A percentile compares a stretch with the other conserved stretches of the same genome.
These are phyloP conservation scores for Seira musarum DNA, from an alignment of 2,888 invertebrate genomes.

Conservation along the genomic window DNA sequence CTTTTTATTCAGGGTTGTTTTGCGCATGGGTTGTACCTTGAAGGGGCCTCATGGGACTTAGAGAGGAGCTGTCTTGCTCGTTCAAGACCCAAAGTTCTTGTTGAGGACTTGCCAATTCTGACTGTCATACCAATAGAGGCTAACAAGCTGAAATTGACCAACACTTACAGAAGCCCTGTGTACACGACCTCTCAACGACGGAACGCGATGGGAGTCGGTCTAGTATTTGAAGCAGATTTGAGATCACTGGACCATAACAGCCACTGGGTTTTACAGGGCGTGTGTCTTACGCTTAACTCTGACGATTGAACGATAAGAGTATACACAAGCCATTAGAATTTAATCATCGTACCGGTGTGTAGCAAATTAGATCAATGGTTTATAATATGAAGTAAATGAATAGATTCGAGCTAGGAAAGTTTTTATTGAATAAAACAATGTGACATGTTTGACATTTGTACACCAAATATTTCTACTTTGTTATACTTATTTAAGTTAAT, in stretches of 20 bases:
- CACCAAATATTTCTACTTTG: too few relatives aligned
- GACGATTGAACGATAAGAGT: conserved; percentile 73
- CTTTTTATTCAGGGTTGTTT: conserved; percentile 80
- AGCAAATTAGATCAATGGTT: too few relatives aligned
- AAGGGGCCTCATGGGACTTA: conserved; percentile 90
- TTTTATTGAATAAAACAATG: too few relatives aligned
- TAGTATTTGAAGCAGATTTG: conserved; percentile 92
- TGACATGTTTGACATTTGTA: too few relatives aligned
- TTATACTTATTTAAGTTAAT: too few relatives aligned
- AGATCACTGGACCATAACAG: conserved; percentile 86
- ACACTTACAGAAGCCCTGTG: conserved; percentile 89
- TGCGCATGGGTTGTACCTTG: conserved; percentile 85
- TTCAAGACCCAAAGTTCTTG: conserved; percentile 87
- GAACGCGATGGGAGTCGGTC: conserved; percentile 92
- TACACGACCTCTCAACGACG: conserved; percentile 90
- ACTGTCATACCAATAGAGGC: conserved; percentile 89
- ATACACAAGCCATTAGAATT: too few relatives aligned
- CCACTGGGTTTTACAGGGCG: conserved; percentile 84
- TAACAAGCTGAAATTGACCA: conserved; percentile 88
- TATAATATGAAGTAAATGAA: too few relatives aligned
- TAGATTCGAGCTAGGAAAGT: too few relatives aligned
- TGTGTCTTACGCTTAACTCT: conserved; percentile 88
- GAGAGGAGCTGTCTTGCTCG: conserved; percentile 80
- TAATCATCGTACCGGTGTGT: too few relatives aligned
- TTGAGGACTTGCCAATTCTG: conserved; percentile 89